Conservation (phyloP, 2,113 vertebrate genomes). For the Toxostoma redivivum region DNA sequence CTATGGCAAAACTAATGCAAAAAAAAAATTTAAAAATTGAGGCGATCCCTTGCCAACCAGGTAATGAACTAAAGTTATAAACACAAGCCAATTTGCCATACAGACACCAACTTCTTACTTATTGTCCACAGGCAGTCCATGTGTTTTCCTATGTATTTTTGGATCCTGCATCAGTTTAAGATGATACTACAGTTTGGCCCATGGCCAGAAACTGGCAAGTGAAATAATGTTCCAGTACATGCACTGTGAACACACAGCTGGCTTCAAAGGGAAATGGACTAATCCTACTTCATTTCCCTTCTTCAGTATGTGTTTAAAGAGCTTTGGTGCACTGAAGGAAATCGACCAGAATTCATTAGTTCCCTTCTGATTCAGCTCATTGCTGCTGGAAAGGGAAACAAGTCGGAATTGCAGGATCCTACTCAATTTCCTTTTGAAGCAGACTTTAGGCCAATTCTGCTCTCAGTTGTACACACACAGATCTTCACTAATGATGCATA, state of each 20-base stretch:
- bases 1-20: background rate
- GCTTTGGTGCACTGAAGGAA: slow-evolving; percentile 44
- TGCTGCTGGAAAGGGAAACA: slow-evolving; percentile 54
- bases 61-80: background rate
- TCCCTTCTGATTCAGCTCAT: slow-evolving; percentile 56
- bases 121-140: background rate
- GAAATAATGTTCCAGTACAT: slow-evolving; percentile 48
- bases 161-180: background rate
- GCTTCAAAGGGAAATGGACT: slow-evolving; percentile 71
- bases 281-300: slow-evolving; percentile 70
- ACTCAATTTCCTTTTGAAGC: slow-evolving; percentile 51
- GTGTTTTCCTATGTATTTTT: background rate
- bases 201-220: slow-evolving; percentile 40
- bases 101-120: background rate
- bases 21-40: background rate
- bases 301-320: slow-evolving; percentile 55
- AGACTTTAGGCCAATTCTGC: background rate
- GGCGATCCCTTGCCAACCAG: background rate
- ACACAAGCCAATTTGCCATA: background rate
- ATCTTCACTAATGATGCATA: background rate
- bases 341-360: slow-evolving; percentile 56
- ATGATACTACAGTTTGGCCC: slow-evolving; percentile 36
- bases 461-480: background rate
- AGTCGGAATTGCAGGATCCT: slow-evolving; percentile 4
- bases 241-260: slow-evolving; percentile 58